Evolutionary conservation across 2,888 invertebrate species (phyloP).

Genomic region (Teleiodes luculella): DNA sequence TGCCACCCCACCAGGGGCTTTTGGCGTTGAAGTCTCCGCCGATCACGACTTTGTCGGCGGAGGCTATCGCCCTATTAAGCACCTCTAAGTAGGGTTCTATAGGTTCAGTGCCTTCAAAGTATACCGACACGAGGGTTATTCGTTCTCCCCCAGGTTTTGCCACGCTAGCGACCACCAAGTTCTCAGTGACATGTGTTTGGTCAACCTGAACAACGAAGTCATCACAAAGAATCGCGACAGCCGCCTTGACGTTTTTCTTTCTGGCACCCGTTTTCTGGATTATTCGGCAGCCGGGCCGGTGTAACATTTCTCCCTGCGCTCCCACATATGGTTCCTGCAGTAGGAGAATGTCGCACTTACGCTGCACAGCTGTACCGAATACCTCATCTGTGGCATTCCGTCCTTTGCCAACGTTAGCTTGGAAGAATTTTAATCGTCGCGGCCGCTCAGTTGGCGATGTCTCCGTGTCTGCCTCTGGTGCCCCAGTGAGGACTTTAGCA

Average conservation of each 20-base stretch:
- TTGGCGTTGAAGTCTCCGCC: constrained; percentile 26
- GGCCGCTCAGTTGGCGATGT: no score
- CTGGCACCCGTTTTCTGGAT: no score
- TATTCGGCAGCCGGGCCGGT: no score
- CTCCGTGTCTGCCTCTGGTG: no score
- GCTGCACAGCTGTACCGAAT: no score
- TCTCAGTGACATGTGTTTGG: not conserved
- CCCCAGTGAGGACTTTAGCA: no score
- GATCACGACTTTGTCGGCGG: constrained; percentile 17
- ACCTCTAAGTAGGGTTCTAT: constrained; percentile 12
- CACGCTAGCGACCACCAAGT: not conserved
- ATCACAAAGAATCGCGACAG: no score
- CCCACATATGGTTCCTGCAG: not conserved
- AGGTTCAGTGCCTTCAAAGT: not conserved
- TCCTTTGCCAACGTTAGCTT: not conserved
- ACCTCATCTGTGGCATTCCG: not conserved
- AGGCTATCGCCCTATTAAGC: not conserved
- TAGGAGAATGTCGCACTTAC: not conserved
- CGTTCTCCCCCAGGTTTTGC: not conserved
- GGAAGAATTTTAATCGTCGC: no score
- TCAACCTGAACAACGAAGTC: no score
- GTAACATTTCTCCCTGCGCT: not conserved
- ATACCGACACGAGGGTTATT: not conserved
- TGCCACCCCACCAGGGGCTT: constrained; percentile 26
- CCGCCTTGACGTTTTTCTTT: no score